Evolutionary conservation across 2,113 vertebrate genomes (phyloP).

Genomic region (Tauraco erythrolophus): DNA sequence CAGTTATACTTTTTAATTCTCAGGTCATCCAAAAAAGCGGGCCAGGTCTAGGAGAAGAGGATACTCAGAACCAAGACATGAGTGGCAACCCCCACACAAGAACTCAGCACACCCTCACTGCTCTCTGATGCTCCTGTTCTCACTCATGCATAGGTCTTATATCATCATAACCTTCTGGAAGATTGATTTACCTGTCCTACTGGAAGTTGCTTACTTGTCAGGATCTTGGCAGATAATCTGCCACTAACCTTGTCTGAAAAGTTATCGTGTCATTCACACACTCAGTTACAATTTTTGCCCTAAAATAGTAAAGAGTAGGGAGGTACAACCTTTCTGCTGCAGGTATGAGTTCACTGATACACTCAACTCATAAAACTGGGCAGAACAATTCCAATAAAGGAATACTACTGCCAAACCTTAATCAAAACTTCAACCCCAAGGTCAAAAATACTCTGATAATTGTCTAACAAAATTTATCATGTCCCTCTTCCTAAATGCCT

Average conservation of each 20-base stretch:
- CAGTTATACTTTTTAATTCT: not conserved
- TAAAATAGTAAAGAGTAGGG: not conserved
- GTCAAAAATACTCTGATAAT: not conserved
- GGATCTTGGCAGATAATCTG: conserved; percentile 7
- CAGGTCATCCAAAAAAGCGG: not conserved
- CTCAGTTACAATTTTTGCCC: not conserved
- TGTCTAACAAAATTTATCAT: not conserved
- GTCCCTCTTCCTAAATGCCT: not conserved
- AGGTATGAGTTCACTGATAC: not conserved
- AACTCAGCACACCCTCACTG: not conserved
- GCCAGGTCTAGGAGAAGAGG: not conserved
- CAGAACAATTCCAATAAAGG: not conserved
- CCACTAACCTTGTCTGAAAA: conserved; percentile 36
- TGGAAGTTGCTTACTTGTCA: conserved; percentile 38
- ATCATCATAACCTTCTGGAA: conserved; percentile 25
- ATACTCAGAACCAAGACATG: not conserved
- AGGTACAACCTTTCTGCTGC: not conserved
- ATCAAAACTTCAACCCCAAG: not conserved
- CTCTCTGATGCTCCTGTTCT: not conserved
- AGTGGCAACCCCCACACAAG: not conserved
- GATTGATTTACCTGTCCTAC: conserved; percentile 8
- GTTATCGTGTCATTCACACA: not conserved
- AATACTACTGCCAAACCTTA: not conserved
- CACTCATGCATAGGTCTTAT: not conserved
- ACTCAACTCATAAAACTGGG: not conserved